These are phyloP conservation scores for Panopea generosa DNA, from an alignment of 2,888 invertebrate species.

Conservation along the genomic window DNA sequence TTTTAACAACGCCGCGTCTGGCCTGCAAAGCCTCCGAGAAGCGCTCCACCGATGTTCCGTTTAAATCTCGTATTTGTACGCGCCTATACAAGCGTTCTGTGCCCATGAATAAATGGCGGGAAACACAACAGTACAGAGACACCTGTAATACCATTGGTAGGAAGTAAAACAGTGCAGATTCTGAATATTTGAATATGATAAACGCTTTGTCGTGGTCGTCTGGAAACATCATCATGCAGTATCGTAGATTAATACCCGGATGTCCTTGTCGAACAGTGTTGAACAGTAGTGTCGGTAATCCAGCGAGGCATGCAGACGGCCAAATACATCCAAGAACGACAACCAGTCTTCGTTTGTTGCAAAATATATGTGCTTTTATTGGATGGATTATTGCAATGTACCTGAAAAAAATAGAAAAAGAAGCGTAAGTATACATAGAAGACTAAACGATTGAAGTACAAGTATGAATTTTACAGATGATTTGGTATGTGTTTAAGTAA, in stretches of 20 bases:
- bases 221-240: slow-evolving; percentile 81
- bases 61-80: slow-evolving; percentile 70
- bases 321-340: slow-evolving; percentile 83
- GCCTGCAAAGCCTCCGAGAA: slow-evolving; percentile 79
- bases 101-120: slow-evolving; percentile 81
- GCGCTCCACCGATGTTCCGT: slow-evolving; percentile 68
- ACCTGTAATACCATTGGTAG: slow-evolving; percentile 83
- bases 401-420: slow-evolving; percentile 72
- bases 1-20: slow-evolving; percentile 85
- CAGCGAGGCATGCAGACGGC: slow-evolving; percentile 82
- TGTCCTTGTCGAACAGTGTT: slow-evolving; percentile 75
- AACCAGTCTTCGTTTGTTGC: slow-evolving; percentile 82
- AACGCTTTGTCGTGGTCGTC: slow-evolving; percentile 63
- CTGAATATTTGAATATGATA: slow-evolving; percentile 81
- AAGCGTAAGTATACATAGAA: too few relatives aligned
- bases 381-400: slow-evolving; percentile 85
- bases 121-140: slow-evolving; percentile 81
- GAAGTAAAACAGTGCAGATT: slow-evolving; percentile 84
- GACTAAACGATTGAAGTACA: too few relatives aligned
- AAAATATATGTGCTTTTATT: slow-evolving; percentile 84
- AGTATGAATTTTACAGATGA: too few relatives aligned
- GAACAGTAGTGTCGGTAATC: slow-evolving; percentile 82
- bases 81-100: slow-evolving; percentile 77
- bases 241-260: slow-evolving; percentile 64
- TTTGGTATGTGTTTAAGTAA: too few relatives aligned